Evolutionary conservation across 2,113 vertebrate species (phyloP).

Genomic region (Astur gentilis): DNA sequence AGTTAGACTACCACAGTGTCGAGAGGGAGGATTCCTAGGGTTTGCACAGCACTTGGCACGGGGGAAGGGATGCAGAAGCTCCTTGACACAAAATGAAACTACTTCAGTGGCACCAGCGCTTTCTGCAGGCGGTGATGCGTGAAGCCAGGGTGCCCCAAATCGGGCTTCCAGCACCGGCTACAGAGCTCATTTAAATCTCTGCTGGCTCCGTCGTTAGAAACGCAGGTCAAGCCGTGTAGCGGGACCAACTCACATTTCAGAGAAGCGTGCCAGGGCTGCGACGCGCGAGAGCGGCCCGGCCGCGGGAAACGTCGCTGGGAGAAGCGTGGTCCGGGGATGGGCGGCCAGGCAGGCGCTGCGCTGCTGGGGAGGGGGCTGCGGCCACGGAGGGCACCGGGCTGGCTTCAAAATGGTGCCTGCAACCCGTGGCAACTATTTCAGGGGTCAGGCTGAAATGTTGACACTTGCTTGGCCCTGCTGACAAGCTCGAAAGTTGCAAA

Average conservation of each 20-base stretch:
- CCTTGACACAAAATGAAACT: background rate
- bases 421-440: background rate
- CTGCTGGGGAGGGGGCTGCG: background rate
- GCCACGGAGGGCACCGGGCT: rapidly evolving
- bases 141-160: background rate
- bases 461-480: background rate
- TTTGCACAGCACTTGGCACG: background rate
- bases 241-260: background rate
- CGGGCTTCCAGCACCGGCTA: background rate
- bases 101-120: background rate
- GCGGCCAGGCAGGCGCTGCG: background rate
- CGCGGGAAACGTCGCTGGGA: background rate
- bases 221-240: background rate
- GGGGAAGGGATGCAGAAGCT: background rate
- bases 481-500: background rate
- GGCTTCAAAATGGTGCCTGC: background rate
- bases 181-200: background rate
- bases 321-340: background rate
- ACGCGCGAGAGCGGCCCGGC: background rate
- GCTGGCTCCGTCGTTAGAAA: background rate
- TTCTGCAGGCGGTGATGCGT: background rate
- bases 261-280: background rate
- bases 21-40: background rate
- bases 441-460: background rate
- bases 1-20: background rate